A percentile compares a stretch with the other conserved stretches of the same genome.
Evolutionary conservation across 2,888 invertebrate species (phyloP).

Genomic region (Xestia xanthographa): DNA sequence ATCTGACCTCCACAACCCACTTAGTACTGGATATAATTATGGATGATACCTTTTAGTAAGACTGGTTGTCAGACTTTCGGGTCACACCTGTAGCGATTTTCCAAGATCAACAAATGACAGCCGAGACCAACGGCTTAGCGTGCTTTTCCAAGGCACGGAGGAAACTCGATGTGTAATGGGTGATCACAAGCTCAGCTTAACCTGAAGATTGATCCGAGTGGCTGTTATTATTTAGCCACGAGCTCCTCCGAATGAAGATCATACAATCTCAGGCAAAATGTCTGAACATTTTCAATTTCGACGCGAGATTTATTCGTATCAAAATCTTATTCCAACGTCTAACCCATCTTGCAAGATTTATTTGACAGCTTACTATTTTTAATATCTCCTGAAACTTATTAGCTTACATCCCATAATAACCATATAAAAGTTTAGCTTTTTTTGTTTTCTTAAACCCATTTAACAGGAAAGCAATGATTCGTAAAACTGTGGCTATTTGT

Average conservation of each 20-base stretch:
- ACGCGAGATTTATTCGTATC: not conserved
- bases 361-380: constrained; percentile 50
- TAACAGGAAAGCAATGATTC: constrained; percentile 69
- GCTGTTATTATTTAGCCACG: no score
- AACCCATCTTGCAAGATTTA: constrained; percentile 41
- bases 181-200: no score
- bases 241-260: not conserved
- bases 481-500: constrained; percentile 75
- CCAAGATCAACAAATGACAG: no score
- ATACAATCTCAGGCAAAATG: not conserved
- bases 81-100: no score
- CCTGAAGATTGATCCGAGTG: no score
- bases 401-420: constrained; percentile 44
- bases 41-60: no score
- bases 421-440: constrained; percentile 30
- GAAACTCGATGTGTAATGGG: not conserved
- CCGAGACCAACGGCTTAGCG: no score
- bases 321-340: constrained; percentile 14
- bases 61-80: no score
- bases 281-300: not conserved
- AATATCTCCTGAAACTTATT: constrained; percentile 52
- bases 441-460: constrained; percentile 56
- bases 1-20: no score
- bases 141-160: no score
- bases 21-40: no score